phyloP scores from a whole-genome alignment of 2,113 vertebrate genomes.

The pig (Sus scrofa) region DNA sequence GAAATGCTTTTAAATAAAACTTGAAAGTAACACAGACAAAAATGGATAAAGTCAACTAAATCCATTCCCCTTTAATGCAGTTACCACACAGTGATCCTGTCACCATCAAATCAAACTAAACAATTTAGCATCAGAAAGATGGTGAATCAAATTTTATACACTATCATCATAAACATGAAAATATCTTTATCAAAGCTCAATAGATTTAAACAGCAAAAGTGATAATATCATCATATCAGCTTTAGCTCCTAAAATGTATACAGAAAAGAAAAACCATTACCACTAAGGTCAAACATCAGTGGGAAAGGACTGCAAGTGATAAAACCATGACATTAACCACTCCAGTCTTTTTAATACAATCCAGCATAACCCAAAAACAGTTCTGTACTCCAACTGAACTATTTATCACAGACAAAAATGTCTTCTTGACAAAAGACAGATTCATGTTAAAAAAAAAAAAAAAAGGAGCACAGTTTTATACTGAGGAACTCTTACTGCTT shows the following conservation, averaged over 20 bases:
- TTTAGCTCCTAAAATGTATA: background rate
- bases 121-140: slow-evolving; percentile 79
- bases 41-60: slow-evolving; percentile 86
- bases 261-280: slow-evolving; percentile 77
- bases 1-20: slow-evolving; percentile 88
- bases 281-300: slow-evolving; percentile 89
- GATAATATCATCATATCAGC: background rate
- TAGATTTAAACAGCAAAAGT: slow-evolving; percentile 66
- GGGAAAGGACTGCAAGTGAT: slow-evolving; percentile 86
- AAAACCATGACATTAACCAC: slow-evolving; percentile 90
- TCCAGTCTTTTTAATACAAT: slow-evolving; percentile 90
- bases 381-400: slow-evolving; percentile 87
- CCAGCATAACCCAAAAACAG: slow-evolving; percentile 90
- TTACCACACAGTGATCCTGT: slow-evolving; percentile 81
- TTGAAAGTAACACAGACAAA: slow-evolving; percentile 85
- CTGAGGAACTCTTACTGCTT: slow-evolving; percentile 89
- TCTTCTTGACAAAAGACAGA: slow-evolving; percentile 94
- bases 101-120: slow-evolving; percentile 82
- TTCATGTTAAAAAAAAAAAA: slow-evolving; percentile 90
- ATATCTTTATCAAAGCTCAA: slow-evolving; percentile 52
- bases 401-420: slow-evolving; percentile 90
- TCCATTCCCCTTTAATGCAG: slow-evolving; percentile 81
- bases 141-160: slow-evolving; percentile 57
- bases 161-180: slow-evolving; percentile 58
- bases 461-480: slow-evolving; percentile 89